Conservation (phyloP, 2,113 vertebrate genomes). For the Blennius ocellaris region DNA sequence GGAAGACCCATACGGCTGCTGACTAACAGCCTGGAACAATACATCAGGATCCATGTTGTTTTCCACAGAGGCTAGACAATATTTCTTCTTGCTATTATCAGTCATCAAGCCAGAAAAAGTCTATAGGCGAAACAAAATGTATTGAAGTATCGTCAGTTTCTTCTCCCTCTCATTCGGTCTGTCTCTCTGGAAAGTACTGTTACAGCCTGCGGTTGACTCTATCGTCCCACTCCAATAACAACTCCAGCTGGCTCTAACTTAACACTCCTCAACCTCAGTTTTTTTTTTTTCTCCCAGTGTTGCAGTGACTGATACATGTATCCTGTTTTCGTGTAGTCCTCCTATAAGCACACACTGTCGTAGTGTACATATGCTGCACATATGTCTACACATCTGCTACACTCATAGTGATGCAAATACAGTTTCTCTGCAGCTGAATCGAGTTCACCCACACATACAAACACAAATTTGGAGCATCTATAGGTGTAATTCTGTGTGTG, state of each 20-base stretch:
- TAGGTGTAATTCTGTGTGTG: not conserved
- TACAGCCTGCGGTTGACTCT: constrained; percentile 14
- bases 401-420: not conserved
- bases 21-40: constrained; percentile 21
- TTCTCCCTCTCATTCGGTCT: not conserved
- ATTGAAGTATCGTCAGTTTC: not conserved
- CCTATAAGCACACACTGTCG: not conserved
- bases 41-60: constrained; percentile 3
- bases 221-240: constrained; percentile 37
- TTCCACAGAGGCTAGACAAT: constrained; percentile 9
- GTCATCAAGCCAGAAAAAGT: constrained; percentile 9
- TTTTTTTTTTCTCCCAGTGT: constrained; percentile 20
- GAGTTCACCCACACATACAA: not conserved
- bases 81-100: constrained; percentile 20
- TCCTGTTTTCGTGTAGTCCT: not conserved
- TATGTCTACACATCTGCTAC: not conserved
- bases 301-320: not conserved
- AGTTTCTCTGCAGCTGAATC: not conserved
- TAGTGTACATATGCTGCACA: not conserved
- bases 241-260: constrained; percentile 11
- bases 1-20: not conserved
- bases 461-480: not conserved
- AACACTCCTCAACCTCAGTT: constrained; percentile 5
- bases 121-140: constrained; percentile 31
- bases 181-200: constrained; percentile 29